phyloP scores from a whole-genome alignment of 2,113 vertebrate species.

The Chaetura pelagica region DNA sequence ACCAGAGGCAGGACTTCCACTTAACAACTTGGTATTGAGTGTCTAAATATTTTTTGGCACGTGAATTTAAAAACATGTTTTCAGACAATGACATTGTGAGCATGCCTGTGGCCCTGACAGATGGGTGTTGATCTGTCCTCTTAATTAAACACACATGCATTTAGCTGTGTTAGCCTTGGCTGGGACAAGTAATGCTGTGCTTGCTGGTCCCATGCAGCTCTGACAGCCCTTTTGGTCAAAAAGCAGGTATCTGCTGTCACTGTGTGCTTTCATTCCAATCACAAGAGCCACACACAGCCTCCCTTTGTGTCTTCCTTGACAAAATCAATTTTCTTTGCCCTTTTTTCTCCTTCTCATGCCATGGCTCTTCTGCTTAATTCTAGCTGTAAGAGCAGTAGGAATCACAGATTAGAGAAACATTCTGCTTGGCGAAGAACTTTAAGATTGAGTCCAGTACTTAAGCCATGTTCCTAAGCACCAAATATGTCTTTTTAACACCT shows the following conservation, averaged over 20 bases:
- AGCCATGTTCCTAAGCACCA: no score
- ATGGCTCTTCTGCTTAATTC: not conserved
- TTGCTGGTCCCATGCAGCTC: not conserved
- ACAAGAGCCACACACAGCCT: not conserved
- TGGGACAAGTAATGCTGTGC: not conserved
- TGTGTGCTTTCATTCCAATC: not conserved
- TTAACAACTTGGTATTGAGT: not conserved
- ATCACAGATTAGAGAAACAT: no score
- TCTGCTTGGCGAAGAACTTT: no score
- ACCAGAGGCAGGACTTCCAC: not conserved
- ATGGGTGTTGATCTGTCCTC: not conserved
- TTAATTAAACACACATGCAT: constrained; percentile 21
- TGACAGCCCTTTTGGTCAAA: not conserved
- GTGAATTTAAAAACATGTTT: not conserved
- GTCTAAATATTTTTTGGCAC: not conserved
- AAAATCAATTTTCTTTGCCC: not conserved
- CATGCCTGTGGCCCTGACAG: not conserved
- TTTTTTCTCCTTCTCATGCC: not conserved
- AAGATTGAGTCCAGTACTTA: no score
- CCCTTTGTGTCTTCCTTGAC: not conserved
- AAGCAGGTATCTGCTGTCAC: not conserved
- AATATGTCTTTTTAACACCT: no score
- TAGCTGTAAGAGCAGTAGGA: not conserved
- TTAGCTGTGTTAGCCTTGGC: fast-evolving
- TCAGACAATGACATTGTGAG: not conserved